Conservation (phyloP, 2,888 invertebrate genomes). For the Hypercompe scribonia region DNA sequence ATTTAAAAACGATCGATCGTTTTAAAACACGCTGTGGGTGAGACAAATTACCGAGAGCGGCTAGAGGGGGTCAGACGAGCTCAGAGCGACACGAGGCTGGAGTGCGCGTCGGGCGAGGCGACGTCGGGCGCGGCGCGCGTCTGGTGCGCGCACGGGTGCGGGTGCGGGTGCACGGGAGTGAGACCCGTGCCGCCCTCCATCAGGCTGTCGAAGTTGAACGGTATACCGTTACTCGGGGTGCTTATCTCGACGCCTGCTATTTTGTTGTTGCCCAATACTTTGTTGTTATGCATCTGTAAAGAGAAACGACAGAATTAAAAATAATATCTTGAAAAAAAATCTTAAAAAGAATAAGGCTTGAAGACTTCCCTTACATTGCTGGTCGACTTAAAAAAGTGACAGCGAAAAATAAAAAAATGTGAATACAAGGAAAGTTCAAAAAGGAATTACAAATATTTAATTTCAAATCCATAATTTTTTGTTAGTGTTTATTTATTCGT, state of each 20-base stretch:
- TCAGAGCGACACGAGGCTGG: conserved; percentile 95
- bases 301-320: conserved; percentile 6
- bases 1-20: not conserved
- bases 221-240: conserved; percentile 95
- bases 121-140: conserved; percentile 90
- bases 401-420: no score
- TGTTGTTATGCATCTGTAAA: conserved; percentile 82
- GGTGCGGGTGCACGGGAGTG: conserved; percentile 90
- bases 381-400: no score
- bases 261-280: conserved; percentile 84
- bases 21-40: not conserved
- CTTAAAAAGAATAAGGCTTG: no score
- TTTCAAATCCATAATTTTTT: no score
- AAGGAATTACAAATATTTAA: no score
- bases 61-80: conserved; percentile 18
- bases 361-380: no score
- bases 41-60: not conserved
- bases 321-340: not conserved
- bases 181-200: conserved; percentile 97
- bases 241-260: conserved; percentile 94
- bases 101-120: conserved; percentile 91
- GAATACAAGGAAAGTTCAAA: no score
- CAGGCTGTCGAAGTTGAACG: conserved; percentile 96
- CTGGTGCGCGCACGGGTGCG: conserved; percentile 92
- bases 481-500: not conserved